Base-by-base conservation (phyloP, 2,113 vertebrate genomes). In the Nestor notabilis region DNA sequence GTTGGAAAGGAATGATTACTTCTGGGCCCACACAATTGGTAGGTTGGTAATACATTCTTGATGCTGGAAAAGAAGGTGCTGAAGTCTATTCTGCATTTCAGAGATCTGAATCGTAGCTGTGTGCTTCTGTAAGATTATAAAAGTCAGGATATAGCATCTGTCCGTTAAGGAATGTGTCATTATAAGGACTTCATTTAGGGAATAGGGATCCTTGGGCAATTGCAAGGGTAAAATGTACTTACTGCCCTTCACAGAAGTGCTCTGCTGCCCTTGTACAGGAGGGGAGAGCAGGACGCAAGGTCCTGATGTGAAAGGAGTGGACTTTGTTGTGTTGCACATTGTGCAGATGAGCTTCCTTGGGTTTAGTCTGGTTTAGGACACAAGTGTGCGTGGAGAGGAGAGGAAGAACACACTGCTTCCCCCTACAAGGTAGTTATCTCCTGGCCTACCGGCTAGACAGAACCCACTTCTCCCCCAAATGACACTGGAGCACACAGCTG, bases 401-500 rank as follows among this genome's bases (percentile, higher is more conserved):
- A 76, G 74, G 63, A 68, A 27, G 68, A 41, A 29, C 44, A 11
- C 24, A 0, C 55, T 56, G 47, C 27, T 58, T 28, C 49, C 49
- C 28, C 3, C 46, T 39, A 12, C 25, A 29, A 5, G 14, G 66
- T 23, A 41, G 46, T 52, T 52, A 10, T 2, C 21, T 43, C 55
- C 43, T 23, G 70, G 23, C 56, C 17, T 39, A 4, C 17, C 25
- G n/a, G 63, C 13, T 3, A 72, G 47, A 35, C 16, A 69, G 56
- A 60, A 35, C 24, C 70, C n/a, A 23, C 12, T 61, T 60, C 23
- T 65, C 78, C 31, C 21, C 31, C n/a, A 39, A 2, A 8, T 6
- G 7, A 5, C 31, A 7, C 0, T 11, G 33, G 46, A 74, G 19
- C 19, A 18, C 46, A 10, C 18, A 49, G 0, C 49, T 47, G 33